These are phyloP conservation scores for Cheilosia vulpina DNA, from an alignment of 2,888 invertebrate genomes.

Conservation along the genomic window DNA sequence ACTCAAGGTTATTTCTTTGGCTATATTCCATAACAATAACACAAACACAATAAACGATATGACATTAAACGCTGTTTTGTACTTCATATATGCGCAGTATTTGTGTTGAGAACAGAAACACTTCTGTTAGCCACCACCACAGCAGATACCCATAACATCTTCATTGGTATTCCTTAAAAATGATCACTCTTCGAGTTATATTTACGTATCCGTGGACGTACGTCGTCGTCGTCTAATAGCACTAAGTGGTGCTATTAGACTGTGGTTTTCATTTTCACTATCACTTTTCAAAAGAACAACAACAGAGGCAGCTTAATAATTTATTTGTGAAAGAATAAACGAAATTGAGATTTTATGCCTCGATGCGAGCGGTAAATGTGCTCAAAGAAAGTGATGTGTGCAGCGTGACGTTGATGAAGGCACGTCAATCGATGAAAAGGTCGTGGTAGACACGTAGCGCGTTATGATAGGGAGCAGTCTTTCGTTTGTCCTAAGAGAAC, in stretches of 20 bases:
- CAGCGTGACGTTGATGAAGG: too few relatives aligned
- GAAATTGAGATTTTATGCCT: background rate
- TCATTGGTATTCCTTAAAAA: conserved; percentile 13
- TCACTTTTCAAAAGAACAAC: conserved; percentile 3
- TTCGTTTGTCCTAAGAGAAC: too few relatives aligned
- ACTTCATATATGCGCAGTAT: conserved; percentile 5
- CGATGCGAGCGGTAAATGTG: background rate
- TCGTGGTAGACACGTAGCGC: too few relatives aligned
- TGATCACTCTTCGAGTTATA: background rate
- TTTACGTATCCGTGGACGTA: background rate
- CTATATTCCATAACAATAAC: conserved; percentile 9
- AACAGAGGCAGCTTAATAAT: background rate
- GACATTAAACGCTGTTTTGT: conserved; percentile 15
- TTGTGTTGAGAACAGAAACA: background rate
- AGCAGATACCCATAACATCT: background rate
- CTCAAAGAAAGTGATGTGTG: background rate
- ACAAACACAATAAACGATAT: background rate
- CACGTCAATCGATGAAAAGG: too few relatives aligned
- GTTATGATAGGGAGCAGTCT: too few relatives aligned
- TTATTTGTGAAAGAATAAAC: background rate
- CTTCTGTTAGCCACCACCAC: conserved; percentile 1
- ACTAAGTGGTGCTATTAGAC: conserved; percentile 2
- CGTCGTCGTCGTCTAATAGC: background rate
- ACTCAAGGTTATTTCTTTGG: conserved; percentile 26
- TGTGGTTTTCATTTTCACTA: conserved; percentile 1